phyloP scores from a whole-genome alignment of 2,888 invertebrate species.

The Acrobasis consociella region DNA sequence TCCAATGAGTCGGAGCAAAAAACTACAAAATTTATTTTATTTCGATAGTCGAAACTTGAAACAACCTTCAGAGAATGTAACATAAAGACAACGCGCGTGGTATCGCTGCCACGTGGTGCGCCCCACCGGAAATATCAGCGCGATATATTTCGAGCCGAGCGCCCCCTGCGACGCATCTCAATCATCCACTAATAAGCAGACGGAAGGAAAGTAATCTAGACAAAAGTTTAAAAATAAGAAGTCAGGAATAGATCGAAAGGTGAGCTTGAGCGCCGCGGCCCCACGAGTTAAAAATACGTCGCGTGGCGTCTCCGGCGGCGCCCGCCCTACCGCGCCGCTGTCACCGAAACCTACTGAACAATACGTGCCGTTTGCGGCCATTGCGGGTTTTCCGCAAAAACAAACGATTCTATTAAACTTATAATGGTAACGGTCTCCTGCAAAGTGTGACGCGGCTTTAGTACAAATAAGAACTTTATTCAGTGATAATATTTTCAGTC shows the following conservation, averaged over 20 bases:
- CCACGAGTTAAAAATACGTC: slow-evolving; percentile 71
- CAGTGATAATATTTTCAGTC: too few relatives aligned
- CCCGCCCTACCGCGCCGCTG: slow-evolving; percentile 41
- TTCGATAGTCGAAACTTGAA: slow-evolving; percentile 26
- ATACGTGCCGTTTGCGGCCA: not conserved
- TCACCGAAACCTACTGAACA: slow-evolving; percentile 27
- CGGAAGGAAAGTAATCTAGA: slow-evolving; percentile 81
- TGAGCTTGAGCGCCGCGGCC: slow-evolving; percentile 77
- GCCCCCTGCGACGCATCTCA: slow-evolving; percentile 81
- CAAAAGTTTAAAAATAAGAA: slow-evolving; percentile 79
- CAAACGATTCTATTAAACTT: not conserved
- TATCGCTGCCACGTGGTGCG: slow-evolving; percentile 52
- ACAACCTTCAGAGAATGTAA: slow-evolving; percentile 45
- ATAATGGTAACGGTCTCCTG: not conserved
- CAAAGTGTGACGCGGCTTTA: too few relatives aligned
- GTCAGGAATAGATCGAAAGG: slow-evolving; percentile 79
- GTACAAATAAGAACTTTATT: too few relatives aligned
- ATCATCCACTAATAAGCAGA: slow-evolving; percentile 80
- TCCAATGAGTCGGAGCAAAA: too few relatives aligned
- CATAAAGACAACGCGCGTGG: slow-evolving; percentile 47
- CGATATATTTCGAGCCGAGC: slow-evolving; percentile 66
- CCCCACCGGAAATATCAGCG: slow-evolving; percentile 69
- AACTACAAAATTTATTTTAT: not conserved
- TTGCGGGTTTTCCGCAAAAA: not conserved
- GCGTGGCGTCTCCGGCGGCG: slow-evolving; percentile 49